These are phyloP conservation scores for Drosophila biarmipes DNA, from an alignment of 1,140 invertebrate genomes.

Conservation along the genomic window DNA sequence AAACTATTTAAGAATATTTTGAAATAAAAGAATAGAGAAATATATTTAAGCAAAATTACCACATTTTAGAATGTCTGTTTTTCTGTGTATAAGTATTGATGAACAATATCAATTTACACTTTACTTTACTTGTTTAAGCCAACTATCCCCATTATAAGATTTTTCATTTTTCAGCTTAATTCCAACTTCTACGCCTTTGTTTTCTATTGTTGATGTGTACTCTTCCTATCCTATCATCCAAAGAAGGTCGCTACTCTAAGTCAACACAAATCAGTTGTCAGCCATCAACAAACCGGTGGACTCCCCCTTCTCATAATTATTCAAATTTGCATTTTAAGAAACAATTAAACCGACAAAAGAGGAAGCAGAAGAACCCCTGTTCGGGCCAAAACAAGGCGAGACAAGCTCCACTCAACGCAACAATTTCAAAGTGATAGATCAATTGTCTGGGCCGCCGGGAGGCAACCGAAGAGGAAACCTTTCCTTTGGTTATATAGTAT, in stretches of 20 bases:
- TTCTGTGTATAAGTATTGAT: no score
- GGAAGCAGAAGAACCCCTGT: conserved; percentile 19
- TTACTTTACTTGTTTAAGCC: no score
- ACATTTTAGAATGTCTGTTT: no score
- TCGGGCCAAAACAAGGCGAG: conserved; percentile 11
- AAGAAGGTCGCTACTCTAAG: conserved; percentile 28
- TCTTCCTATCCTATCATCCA: neutral
- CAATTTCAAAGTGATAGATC: conserved; percentile 45
- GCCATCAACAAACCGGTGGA: conserved; percentile 10
- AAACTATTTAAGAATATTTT: no score
- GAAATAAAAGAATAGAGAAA: no score
- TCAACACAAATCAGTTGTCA: conserved; percentile 47
- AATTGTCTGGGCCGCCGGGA: conserved; percentile 39
- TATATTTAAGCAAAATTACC: no score
- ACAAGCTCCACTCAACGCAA: conserved; percentile 29
- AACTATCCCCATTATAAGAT: no score
- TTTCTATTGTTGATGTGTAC: neutral
- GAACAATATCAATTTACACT: no score
- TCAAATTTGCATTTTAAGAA: conserved; percentile 53
- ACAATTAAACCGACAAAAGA: conserved; percentile 48
- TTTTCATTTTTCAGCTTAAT: no score
- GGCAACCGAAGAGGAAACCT: conserved; percentile 31
- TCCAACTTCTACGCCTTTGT: neutral
- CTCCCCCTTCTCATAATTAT: conserved; percentile 46
- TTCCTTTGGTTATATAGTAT: conserved; percentile 8